phyloP scores from a whole-genome alignment of 2,113 vertebrate species.

The Bufo gargarizans region DNA sequence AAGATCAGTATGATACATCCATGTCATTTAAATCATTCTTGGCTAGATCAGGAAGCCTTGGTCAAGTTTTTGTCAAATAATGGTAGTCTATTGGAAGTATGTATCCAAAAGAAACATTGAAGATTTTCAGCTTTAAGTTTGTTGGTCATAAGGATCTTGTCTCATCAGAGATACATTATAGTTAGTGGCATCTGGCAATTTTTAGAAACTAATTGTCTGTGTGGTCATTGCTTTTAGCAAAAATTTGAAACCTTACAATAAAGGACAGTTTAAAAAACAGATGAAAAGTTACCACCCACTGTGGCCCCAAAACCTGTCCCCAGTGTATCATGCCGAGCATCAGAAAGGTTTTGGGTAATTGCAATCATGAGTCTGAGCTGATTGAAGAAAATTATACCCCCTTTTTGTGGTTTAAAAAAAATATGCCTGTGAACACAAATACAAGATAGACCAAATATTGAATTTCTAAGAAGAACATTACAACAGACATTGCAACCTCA shows the following conservation, averaged over 20 bases:
- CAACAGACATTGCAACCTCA: background rate
- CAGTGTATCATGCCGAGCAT: conserved; percentile 75
- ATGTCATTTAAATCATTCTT: background rate
- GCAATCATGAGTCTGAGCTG: conserved; percentile 88
- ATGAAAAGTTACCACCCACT: conserved; percentile 82
- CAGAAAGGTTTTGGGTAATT: conserved; percentile 88
- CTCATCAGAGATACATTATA: conserved; percentile 69
- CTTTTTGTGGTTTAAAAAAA: conserved; percentile 64
- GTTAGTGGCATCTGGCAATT: conserved; percentile 79
- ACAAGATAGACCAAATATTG: conserved; percentile 46
- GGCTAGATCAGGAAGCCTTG: background rate
- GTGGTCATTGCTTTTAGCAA: conserved; percentile 87
- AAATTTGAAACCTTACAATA: conserved; percentile 85
- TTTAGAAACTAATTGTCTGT: conserved; percentile 88
- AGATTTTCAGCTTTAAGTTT: conserved; percentile 70
- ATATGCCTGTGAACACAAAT: conserved; percentile 48
- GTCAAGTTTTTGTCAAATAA: conserved; percentile 25
- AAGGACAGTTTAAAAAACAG: conserved; percentile 79
- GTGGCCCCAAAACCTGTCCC: conserved; percentile 74
- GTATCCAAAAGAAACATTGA: background rate
- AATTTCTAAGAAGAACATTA: conserved; percentile 29
- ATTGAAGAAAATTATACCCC: conserved; percentile 95
- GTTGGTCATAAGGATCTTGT: conserved; percentile 70
- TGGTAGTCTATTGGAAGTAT: background rate
- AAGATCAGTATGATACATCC: background rate